A percentile compares a stretch with the other conserved stretches of the same genome.
These are phyloP conservation scores for Aphidoletes aphidimyza DNA, from an alignment of 2,888 invertebrate species.

Conservation along the genomic window DNA sequence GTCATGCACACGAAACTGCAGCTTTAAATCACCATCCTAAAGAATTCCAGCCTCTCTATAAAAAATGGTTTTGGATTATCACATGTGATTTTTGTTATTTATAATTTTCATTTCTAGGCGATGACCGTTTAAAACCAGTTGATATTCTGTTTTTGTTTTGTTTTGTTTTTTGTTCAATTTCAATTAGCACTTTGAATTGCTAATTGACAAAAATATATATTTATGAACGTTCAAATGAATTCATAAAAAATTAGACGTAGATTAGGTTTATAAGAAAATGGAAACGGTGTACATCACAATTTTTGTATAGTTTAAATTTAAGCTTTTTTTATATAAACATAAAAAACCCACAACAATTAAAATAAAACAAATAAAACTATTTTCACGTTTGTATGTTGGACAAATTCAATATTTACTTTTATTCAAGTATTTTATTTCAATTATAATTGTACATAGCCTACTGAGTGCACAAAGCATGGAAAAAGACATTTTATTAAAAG, in stretches of 20 bases:
- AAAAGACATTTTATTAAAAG: background rate
- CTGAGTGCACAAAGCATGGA: background rate
- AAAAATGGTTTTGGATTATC: background rate
- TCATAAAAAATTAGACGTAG: no score
- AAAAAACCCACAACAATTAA: no score
- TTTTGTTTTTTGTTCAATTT: no score
- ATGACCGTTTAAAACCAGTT: background rate
- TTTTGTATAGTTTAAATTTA: constrained; percentile 14
- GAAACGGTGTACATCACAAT: background rate
- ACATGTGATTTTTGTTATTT: constrained; percentile 18
- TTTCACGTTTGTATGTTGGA: background rate
- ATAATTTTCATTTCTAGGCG: background rate
- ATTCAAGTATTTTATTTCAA: background rate
- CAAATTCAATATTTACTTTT: background rate
- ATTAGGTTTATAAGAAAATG: no score
- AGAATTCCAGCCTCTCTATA: background rate
- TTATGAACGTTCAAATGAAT: background rate
- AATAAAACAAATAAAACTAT: background rate
- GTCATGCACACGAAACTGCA: background rate
- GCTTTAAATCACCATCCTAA: background rate
- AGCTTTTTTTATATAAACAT: no score
- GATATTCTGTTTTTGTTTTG: background rate
- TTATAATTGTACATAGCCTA: background rate
- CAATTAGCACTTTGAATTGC: background rate
- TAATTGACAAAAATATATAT: background rate